Evolutionary conservation across 1,140 invertebrate species (phyloP).

Genomic region (Maniola jurtina): DNA sequence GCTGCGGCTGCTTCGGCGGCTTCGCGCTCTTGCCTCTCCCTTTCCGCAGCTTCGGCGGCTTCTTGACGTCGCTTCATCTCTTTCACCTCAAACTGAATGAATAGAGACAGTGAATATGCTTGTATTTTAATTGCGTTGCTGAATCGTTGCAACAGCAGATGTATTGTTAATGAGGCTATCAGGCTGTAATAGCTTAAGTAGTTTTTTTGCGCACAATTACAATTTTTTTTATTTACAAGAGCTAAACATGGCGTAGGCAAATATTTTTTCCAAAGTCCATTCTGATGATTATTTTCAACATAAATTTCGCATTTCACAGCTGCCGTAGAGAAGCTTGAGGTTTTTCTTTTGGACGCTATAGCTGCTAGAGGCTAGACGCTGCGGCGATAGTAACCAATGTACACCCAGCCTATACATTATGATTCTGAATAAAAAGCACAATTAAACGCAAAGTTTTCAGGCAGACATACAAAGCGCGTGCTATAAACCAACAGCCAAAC

Average conservation of each 20-base stretch:
- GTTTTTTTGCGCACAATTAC: background rate
- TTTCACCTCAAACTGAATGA: conserved; percentile 95
- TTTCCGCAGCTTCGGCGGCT: conserved; percentile 89
- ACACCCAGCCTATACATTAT: no score
- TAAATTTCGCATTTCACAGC: no score
- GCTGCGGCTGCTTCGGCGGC: conserved; percentile 82
- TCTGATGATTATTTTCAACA: no score
- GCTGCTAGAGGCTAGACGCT: no score
- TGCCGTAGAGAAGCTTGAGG: no score
- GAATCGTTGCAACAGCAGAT: background rate
- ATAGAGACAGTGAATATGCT: background rate
- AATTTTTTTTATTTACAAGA: background rate
- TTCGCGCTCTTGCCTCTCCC: conserved; percentile 79
- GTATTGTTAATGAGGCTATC: background rate
- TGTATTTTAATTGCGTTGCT: background rate
- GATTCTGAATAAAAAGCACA: no score
- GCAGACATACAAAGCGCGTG: conserved; percentile 37
- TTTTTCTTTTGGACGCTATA: no score
- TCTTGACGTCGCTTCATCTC: conserved; percentile 95
- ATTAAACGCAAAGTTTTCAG: background rate
- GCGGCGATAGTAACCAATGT: no score
- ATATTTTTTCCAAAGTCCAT: background rate
- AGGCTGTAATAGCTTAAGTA: background rate
- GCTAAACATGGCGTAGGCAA: background rate
- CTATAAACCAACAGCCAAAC: conserved; percentile 56